Evolutionary conservation across 1,140 invertebrate species (phyloP).

Genomic region (Euura lappo): DNA sequence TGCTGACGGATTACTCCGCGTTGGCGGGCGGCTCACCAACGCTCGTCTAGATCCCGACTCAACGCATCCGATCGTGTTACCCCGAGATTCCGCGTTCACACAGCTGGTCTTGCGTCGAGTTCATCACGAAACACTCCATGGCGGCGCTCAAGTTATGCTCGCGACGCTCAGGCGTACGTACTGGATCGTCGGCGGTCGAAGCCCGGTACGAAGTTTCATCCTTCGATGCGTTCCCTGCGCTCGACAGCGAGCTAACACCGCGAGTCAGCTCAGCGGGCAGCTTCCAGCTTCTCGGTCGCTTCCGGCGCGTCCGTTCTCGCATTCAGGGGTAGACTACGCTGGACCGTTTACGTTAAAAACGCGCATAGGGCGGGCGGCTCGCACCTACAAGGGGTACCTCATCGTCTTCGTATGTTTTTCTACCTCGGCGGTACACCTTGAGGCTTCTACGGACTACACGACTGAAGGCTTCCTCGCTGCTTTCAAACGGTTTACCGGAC

Average conservation of each 20-base stretch:
- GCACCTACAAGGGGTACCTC: slow-evolving; percentile 36
- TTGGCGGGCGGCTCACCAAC: slow-evolving; percentile 17
- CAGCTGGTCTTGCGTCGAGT: slow-evolving; percentile 10
- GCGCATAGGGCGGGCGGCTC: slow-evolving; percentile 17
- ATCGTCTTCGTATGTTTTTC: slow-evolving; percentile 36
- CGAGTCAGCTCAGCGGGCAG: slow-evolving; percentile 40
- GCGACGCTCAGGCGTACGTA: neutral
- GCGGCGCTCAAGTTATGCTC: neutral
- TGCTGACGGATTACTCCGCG: neutral
- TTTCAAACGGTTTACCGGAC: slow-evolving; percentile 11
- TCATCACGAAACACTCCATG: neutral
- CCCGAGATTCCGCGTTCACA: neutral
- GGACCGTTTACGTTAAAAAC: slow-evolving; percentile 38
- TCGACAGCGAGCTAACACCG: slow-evolving; percentile 27
- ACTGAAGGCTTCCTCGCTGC: slow-evolving; percentile 15
- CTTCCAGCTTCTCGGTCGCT: slow-evolving; percentile 27
- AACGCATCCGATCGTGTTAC: slow-evolving; percentile 10
- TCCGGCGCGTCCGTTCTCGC: slow-evolving; percentile 33
- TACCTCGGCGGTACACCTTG: slow-evolving; percentile 31
- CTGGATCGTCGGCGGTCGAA: slow-evolving; percentile 37
- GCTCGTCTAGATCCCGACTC: neutral
- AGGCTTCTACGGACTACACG: slow-evolving; percentile 20
- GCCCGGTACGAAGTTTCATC: slow-evolving; percentile 23
- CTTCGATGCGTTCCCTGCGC: slow-evolving; percentile 41
- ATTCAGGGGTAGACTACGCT: slow-evolving; percentile 37